These are phyloP conservation scores for Phacellophora camtschatica DNA, from an alignment of 30 jellyfish, hydroid and myxozoan genomes.

Conservation along the genomic window DNA sequence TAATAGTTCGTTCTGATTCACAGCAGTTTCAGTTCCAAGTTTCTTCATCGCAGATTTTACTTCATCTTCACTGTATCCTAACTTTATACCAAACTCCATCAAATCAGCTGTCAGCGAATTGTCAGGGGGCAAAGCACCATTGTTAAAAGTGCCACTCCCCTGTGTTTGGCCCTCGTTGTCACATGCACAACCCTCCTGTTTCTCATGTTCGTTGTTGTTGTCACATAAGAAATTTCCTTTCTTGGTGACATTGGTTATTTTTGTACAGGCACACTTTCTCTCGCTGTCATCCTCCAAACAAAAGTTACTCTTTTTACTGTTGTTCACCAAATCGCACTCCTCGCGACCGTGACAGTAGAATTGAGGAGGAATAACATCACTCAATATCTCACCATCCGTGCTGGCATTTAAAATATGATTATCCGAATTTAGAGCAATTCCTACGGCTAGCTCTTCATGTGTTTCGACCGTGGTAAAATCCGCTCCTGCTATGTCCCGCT, in stretches of 20 bases:
- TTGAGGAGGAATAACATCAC: conserved; percentile 20
- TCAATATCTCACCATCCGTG: conserved; percentile 39
- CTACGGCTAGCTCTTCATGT: conserved; percentile 47
- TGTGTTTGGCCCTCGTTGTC: background rate
- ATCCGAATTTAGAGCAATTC: conserved; percentile 29
- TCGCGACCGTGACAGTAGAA: conserved; percentile 10
- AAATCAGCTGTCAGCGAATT: conserved; percentile 67
- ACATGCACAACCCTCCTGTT: conserved; percentile 7
- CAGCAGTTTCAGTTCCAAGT: conserved; percentile 87
- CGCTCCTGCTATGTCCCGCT: conserved; percentile 66
- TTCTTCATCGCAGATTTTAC: conserved; percentile 95
- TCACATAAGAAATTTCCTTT: conserved; percentile 1
- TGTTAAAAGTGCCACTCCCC: background rate
- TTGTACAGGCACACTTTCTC: too few species aligned
- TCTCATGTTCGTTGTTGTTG: conserved; percentile 7
- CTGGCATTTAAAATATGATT: conserved; percentile 38
- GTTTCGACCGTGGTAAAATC: conserved; percentile 23
- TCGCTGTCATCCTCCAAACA: background rate
- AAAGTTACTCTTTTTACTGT: background rate
- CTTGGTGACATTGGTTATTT: too few species aligned
- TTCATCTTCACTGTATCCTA: conserved; percentile 92
- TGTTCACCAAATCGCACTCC: background rate
- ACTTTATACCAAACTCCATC: conserved; percentile 92
- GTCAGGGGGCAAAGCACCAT: background rate
- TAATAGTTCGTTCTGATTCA: conserved; percentile 85